phyloP scores from a whole-genome alignment of 1,140 invertebrate genomes.

The Liolophura sinensis region DNA sequence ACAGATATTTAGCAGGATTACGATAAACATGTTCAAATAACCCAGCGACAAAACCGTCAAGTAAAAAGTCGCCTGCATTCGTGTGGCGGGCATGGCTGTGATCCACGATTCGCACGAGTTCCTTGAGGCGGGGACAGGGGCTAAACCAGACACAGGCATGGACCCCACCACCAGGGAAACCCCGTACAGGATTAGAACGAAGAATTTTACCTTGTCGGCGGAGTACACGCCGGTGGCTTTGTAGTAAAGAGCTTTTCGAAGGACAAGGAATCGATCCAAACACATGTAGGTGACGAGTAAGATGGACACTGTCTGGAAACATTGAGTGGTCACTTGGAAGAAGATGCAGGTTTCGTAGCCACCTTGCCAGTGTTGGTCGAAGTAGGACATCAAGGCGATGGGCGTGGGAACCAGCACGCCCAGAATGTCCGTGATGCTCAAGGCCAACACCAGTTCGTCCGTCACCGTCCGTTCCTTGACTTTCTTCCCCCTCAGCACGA shows the following conservation, averaged over 20 bases:
- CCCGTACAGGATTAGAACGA: slow-evolving; percentile 13
- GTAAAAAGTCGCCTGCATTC: slow-evolving; percentile 24
- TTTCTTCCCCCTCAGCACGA: slow-evolving; percentile 23
- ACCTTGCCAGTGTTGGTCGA: slow-evolving; percentile 36
- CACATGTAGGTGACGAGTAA: slow-evolving; percentile 35
- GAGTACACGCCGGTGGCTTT: no score
- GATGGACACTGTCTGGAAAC: slow-evolving; percentile 34
- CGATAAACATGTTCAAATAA: slow-evolving; percentile 17
- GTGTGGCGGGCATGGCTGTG: slow-evolving; percentile 15
- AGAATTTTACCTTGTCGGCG: slow-evolving; percentile 18
- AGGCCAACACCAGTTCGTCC: slow-evolving; percentile 35
- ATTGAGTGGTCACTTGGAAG: slow-evolving; percentile 36
- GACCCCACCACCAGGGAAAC: slow-evolving; percentile 27
- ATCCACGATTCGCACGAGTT: slow-evolving; percentile 34
- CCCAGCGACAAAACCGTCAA: slow-evolving; percentile 29
- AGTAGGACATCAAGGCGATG: slow-evolving; percentile 33
- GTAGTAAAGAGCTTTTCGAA: slow-evolving; percentile 3
- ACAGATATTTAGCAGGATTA: no score
- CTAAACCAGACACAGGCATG: slow-evolving; percentile 34
- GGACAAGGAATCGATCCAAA: slow-evolving; percentile 20
- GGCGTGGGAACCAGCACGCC: slow-evolving; percentile 38
- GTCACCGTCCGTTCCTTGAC: slow-evolving; percentile 22
- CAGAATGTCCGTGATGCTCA: slow-evolving; percentile 37
- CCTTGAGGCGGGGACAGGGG: slow-evolving; percentile 23
- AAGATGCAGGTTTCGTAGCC: slow-evolving; percentile 33